phyloP scores from a whole-genome alignment of 2,888 invertebrate genomes.

The Rotaria sp. region DNA sequence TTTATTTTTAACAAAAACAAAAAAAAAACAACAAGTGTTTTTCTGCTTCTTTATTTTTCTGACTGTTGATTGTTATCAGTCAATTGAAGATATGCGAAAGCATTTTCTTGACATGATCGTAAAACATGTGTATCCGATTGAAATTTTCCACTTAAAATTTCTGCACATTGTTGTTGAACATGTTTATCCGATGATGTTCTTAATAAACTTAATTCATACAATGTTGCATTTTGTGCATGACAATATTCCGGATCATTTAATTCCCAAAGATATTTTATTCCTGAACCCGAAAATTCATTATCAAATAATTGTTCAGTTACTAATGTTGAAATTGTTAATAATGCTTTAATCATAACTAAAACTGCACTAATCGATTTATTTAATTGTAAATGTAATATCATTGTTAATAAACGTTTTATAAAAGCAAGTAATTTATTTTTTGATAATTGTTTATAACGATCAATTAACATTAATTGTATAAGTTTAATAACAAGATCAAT shows the following conservation, averaged over 20 bases:
- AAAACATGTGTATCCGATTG: slow-evolving; percentile 8
- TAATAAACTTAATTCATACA: not conserved
- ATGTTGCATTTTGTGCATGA: not conserved
- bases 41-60: not conserved
- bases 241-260: slow-evolving; percentile 14
- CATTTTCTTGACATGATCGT: not conserved
- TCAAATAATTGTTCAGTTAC: slow-evolving; percentile 5
- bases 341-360: slow-evolving; percentile 28
- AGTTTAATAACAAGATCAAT: slow-evolving; percentile 5
- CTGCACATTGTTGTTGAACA: not conserved
- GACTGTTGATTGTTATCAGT: not conserved
- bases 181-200: not conserved
- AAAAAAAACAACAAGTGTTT: not conserved
- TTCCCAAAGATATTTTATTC: not conserved
- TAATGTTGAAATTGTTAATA: not conserved
- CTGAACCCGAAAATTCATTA: not conserved
- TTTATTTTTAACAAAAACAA: not conserved
- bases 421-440: slow-evolving; percentile 19
- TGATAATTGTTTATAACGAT: slow-evolving; percentile 26
- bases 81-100: not conserved
- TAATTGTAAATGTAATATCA: not conserved
- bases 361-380: not conserved
- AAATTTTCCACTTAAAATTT: not conserved
- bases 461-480: slow-evolving; percentile 12
- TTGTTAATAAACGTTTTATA: slow-evolving; percentile 12